phyloP scores from a whole-genome alignment of 2,888 invertebrate genomes.

The Leucozona laternaria region DNA sequence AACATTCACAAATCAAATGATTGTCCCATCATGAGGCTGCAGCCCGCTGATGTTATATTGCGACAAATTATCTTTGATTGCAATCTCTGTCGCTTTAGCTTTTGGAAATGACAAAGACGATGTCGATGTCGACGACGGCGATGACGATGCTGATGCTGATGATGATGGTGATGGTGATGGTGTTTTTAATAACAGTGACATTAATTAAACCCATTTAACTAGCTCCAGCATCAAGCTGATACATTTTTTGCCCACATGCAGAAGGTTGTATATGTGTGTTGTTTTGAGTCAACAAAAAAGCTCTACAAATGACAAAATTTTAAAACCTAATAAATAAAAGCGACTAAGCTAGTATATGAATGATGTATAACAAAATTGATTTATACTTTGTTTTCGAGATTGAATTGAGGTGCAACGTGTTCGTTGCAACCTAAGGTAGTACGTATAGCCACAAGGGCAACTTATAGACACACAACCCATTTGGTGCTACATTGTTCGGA shows the following conservation, averaged over 20 bases:
- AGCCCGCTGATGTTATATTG: not conserved
- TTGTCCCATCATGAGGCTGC: constrained; percentile 38
- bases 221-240: constrained; percentile 13
- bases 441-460: no score
- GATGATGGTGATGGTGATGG: constrained; percentile 41
- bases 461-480: no score
- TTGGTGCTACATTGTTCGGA: no score
- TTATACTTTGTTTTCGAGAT: not conserved
- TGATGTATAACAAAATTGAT: constrained; percentile 8
- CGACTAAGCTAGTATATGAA: not conserved
- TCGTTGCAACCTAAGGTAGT: no score
- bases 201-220: constrained; percentile 66
- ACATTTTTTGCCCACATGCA: not conserved
- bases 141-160: not conserved
- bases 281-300: not conserved
- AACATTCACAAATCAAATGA: constrained; percentile 52
- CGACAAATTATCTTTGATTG: constrained; percentile 60
- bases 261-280: not conserved
- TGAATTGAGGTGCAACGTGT: not conserved
- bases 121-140: not conserved
- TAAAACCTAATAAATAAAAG: constrained; percentile 4
- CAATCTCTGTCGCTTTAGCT: constrained; percentile 39
- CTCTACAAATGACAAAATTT: constrained; percentile 2
- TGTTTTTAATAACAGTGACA: constrained; percentile 57
- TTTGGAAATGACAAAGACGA: constrained; percentile 42